Conservation (phyloP, 2,113 vertebrate species). For the Phaetusa simplex region DNA sequence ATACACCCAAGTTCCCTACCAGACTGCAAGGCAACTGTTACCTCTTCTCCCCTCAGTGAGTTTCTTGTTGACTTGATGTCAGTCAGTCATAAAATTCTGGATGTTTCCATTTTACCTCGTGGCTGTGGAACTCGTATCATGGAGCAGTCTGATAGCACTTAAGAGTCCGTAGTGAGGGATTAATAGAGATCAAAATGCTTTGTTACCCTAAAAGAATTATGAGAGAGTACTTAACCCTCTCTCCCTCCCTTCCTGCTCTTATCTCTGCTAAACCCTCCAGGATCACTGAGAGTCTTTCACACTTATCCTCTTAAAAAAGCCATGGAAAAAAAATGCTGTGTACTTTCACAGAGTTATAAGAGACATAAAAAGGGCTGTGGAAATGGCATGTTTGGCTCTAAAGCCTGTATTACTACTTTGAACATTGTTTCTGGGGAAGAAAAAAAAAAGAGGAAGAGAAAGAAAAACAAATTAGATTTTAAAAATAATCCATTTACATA, state of each 20-base stretch:
- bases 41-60: rapidly evolving
- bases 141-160: background rate
- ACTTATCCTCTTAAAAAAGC: background rate
- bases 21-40: background rate
- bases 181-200: background rate
- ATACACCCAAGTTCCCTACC: background rate
- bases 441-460: background rate
- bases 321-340: background rate
- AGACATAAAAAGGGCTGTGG: background rate
- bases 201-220: background rate
- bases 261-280: background rate
- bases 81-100: background rate
- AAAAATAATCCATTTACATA: background rate
- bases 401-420: background rate
- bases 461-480: background rate
- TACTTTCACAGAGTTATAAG: background rate
- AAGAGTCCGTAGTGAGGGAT: background rate
- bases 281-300: background rate
- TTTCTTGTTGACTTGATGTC: background rate
- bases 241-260: background rate
- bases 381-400: background rate
- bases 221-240: background rate
- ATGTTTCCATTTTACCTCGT: background rate
- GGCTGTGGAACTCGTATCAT: background rate
- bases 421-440: background rate